These are phyloP conservation scores for Macaria notata DNA, from an alignment of 2,888 invertebrate genomes.

Conservation along the genomic window DNA sequence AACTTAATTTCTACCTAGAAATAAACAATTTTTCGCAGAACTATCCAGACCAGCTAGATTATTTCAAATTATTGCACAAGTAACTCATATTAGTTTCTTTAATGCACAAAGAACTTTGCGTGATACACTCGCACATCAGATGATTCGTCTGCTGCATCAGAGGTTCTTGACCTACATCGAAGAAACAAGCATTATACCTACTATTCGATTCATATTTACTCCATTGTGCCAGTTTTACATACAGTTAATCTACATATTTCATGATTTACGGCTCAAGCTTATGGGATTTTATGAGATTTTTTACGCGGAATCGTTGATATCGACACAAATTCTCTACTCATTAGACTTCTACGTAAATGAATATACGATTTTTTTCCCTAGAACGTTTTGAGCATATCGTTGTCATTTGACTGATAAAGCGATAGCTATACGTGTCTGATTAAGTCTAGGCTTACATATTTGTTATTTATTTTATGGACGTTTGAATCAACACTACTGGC, in stretches of 20 bases:
- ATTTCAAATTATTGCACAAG: too few relatives aligned
- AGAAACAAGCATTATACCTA: constrained; percentile 38
- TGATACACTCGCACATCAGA: constrained; percentile 41
- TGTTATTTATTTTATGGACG: too few relatives aligned
- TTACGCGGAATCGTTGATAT: background rate
- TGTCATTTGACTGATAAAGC: background rate
- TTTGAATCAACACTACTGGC: too few relatives aligned
- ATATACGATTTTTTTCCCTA: background rate
- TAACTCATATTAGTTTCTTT: too few relatives aligned
- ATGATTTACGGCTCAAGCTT: too few relatives aligned
- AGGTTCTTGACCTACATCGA: constrained; percentile 67
- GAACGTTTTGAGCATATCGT: background rate
- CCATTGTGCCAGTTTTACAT: constrained; percentile 7
- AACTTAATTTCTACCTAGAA: too few relatives aligned
- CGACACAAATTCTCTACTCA: background rate
- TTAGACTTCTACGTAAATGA: too few relatives aligned
- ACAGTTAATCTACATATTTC: too few relatives aligned
- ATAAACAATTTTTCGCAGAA: too few relatives aligned
- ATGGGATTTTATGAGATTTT: constrained; percentile 2
- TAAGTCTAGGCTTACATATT: background rate
- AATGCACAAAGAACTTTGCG: constrained; percentile 43
- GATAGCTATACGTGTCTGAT: background rate
- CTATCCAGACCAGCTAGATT: too few relatives aligned
- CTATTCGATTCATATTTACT: constrained; percentile 5
- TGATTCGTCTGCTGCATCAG: constrained; percentile 44